Percentiles rank a stretch among this genome's conserved stretches.
Conservation (phyloP, 2,113 vertebrate genomes). For the Lucifuga dentata region DNA sequence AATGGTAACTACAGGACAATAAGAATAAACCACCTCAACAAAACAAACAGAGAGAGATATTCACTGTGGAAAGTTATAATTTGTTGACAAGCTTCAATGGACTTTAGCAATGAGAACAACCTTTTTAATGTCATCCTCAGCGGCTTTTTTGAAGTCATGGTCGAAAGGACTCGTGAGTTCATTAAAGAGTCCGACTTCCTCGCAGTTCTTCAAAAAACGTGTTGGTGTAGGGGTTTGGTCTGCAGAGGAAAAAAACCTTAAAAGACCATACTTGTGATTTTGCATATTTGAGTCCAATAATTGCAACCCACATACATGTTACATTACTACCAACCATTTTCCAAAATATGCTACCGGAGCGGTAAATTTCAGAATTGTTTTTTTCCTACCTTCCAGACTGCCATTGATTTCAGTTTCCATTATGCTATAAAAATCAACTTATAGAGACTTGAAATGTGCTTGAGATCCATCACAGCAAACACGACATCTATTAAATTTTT, state of each 20-base stretch:
- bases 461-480: no score
- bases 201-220: slow-evolving; percentile 98
- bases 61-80: not conserved
- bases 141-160: slow-evolving; percentile 98
- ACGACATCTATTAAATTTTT: no score
- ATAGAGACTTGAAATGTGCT: no score
- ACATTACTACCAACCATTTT: no score
- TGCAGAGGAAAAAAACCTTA: slow-evolving; percentile 78
- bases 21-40: slow-evolving; percentile 20
- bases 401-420: no score
- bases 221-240: slow-evolving; percentile 99
- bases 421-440: no score
- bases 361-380: no score
- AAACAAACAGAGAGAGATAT: not conserved
- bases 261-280: no score
- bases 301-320: no score
- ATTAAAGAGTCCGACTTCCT: slow-evolving; percentile 99
- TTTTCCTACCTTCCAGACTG: no score
- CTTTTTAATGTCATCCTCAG: slow-evolving; percentile 98
- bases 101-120: slow-evolving; percentile 69
- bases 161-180: slow-evolving; percentile 98
- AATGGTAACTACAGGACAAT: slow-evolving; percentile 88
- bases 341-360: no score
- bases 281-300: no score
- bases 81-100: not conserved